These are phyloP conservation scores for Heliconius melpomene DNA, from an alignment of 1,140 invertebrate genomes.

Conservation along the genomic window DNA sequence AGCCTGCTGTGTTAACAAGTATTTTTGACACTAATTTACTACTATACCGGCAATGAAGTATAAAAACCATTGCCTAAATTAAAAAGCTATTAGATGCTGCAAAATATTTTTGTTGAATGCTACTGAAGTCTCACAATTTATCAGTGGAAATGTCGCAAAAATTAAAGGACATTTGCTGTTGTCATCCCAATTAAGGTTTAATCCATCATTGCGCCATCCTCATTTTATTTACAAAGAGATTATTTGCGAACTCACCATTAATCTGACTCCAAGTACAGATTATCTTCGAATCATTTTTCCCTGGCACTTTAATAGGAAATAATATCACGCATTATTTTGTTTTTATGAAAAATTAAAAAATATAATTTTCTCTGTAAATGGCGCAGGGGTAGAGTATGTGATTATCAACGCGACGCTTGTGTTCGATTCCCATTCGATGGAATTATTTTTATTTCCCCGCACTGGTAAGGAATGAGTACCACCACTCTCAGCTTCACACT, in stretches of 20 bases:
- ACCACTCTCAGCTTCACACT: too few relatives aligned
- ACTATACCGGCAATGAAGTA: too few relatives aligned
- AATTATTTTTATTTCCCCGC: too few relatives aligned
- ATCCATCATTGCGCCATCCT: slow-evolving; percentile 24
- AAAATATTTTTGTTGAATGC: slow-evolving; percentile 10
- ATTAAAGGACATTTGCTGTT: slow-evolving; percentile 28
- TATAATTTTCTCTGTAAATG: too few relatives aligned
- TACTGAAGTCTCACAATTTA: slow-evolving; percentile 18
- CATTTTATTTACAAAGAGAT: slow-evolving; percentile 30
- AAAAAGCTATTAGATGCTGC: not conserved
- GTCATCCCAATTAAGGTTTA: slow-evolving; percentile 29
- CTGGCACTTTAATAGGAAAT: not conserved
- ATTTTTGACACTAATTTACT: too few relatives aligned
- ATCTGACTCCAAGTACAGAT: slow-evolving; percentile 9
- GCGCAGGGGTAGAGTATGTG: too few relatives aligned
- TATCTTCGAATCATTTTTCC: not conserved
- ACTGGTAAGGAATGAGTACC: too few relatives aligned
- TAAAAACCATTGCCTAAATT: too few relatives aligned
- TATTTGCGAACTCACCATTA: slow-evolving; percentile 18
- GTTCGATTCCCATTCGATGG: too few relatives aligned
- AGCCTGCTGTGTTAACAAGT: too few relatives aligned
- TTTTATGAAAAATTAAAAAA: not conserved
- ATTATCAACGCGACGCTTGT: too few relatives aligned
- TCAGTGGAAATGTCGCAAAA: slow-evolving; percentile 18
- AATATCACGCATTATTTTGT: not conserved